These are phyloP conservation scores for Bombus balteatus DNA, from an alignment of 1,140 invertebrate genomes.

Conservation along the genomic window DNA sequence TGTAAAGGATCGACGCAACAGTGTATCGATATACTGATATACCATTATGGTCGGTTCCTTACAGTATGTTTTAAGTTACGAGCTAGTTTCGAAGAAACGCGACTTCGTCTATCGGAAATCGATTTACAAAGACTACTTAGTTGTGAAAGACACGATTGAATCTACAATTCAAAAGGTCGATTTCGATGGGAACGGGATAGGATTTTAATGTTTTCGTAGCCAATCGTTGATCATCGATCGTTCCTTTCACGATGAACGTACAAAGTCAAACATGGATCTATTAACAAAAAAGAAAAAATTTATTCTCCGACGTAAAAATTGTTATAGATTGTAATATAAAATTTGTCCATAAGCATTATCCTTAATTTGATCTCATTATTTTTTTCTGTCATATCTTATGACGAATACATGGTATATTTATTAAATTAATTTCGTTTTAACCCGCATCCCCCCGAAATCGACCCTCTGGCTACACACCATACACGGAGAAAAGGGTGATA, in stretches of 20 bases:
- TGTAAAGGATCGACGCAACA: neutral
- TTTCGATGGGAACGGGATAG: conserved; percentile 25
- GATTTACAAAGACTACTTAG: conserved; percentile 71
- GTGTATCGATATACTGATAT: neutral
- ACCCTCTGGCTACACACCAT: conserved; percentile 64
- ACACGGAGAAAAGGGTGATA: conserved; percentile 76
- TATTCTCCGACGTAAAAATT: no score
- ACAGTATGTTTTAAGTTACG: conserved; percentile 15
- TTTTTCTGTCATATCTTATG: no score
- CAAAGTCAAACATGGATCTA: no score
- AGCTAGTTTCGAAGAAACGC: conserved; percentile 33
- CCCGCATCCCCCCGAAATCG: conserved; percentile 35
- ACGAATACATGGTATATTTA: no score
- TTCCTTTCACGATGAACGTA: neutral
- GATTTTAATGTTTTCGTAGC: neutral
- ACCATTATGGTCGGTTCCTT: neutral
- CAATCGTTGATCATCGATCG: neutral
- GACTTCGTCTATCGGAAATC: conserved; percentile 59
- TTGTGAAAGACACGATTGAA: conserved; percentile 77
- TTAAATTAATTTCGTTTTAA: neutral
- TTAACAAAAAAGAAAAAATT: no score
- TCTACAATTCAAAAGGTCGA: conserved; percentile 64
- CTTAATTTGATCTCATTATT: no score
- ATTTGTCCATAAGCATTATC: no score
- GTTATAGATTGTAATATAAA: no score